These are phyloP conservation scores for Drosophila phalerata DNA, from an alignment of 2,888 invertebrate species.

Conservation along the genomic window DNA sequence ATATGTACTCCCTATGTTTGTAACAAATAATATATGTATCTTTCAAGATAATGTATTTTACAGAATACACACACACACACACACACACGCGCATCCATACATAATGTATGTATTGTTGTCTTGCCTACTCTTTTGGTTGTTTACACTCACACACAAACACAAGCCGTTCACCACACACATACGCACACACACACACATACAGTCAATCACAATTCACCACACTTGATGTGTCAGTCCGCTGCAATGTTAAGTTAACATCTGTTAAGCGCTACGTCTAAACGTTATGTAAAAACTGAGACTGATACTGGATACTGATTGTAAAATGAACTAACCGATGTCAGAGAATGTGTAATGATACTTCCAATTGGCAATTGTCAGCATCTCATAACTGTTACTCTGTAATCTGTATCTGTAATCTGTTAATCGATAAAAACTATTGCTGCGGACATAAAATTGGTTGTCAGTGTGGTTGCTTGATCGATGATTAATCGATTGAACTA, in stretches of 20 bases:
- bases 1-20: constrained; percentile 20
- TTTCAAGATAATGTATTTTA: constrained; percentile 19
- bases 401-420: not conserved
- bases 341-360: constrained; percentile 14
- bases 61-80: constrained; percentile 4
- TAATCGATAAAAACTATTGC: too few species aligned
- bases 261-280: not conserved
- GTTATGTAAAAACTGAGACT: constrained; percentile 42
- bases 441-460: constrained; percentile 1
- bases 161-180: not conserved
- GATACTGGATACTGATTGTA: constrained; percentile 29
- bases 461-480: constrained; percentile 1
- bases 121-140: constrained; percentile 46
- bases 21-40: constrained; percentile 7
- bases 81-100: constrained; percentile 13
- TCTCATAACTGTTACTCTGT: constrained; percentile 2
- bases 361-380: constrained; percentile 18
- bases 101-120: constrained; percentile 29
- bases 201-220: not conserved
- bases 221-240: constrained; percentile 2
- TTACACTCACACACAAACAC: constrained; percentile 15
- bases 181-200: not conserved
- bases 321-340: constrained; percentile 4
- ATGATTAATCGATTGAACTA: not conserved
- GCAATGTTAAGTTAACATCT: constrained; percentile 6